These are phyloP conservation scores for Anagrus nilaparvatae DNA, from an alignment of 1,140 invertebrate species.

Conservation along the genomic window DNA sequence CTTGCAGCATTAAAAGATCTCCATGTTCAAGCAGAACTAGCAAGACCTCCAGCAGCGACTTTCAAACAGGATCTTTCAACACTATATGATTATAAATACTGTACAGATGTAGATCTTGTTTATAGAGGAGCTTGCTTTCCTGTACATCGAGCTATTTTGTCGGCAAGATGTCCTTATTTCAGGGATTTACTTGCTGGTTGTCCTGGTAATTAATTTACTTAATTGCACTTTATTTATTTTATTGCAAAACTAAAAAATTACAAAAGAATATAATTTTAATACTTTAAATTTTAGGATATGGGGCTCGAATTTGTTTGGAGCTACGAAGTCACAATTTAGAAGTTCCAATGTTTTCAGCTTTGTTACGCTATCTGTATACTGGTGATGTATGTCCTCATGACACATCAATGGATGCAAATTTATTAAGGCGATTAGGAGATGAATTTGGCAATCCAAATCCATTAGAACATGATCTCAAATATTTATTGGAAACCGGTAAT, in stretches of 20 bases:
- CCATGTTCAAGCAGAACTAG: constrained; percentile 77
- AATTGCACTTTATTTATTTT: background rate
- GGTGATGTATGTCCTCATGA: constrained; percentile 70
- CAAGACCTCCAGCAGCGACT: constrained; percentile 75
- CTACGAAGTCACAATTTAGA: constrained; percentile 68
- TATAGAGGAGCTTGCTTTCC: constrained; percentile 81
- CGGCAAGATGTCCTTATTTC: constrained; percentile 81
- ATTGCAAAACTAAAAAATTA: too few relatives aligned
- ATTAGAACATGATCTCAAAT: constrained; percentile 76
- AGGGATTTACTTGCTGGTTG: constrained; percentile 64
- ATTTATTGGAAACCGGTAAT: constrained; percentile 79
- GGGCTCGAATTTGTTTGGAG: constrained; percentile 74
- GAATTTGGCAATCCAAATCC: constrained; percentile 83
- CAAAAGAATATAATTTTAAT: background rate
- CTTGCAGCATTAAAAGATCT: constrained; percentile 79
- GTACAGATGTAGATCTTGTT: constrained; percentile 84
- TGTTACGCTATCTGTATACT: constrained; percentile 80
- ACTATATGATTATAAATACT: constrained; percentile 76
- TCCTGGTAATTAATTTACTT: constrained; percentile 44
- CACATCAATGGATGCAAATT: constrained; percentile 49
- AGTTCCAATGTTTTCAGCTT: constrained; percentile 76
- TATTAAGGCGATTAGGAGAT: constrained; percentile 66
- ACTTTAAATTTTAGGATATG: constrained; percentile 39
- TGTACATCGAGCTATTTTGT: constrained; percentile 78
- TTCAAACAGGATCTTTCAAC: constrained; percentile 78